Conservation (phyloP, 92 coral and sea anemone species). For the Zoanthus sansibaricus region DNA sequence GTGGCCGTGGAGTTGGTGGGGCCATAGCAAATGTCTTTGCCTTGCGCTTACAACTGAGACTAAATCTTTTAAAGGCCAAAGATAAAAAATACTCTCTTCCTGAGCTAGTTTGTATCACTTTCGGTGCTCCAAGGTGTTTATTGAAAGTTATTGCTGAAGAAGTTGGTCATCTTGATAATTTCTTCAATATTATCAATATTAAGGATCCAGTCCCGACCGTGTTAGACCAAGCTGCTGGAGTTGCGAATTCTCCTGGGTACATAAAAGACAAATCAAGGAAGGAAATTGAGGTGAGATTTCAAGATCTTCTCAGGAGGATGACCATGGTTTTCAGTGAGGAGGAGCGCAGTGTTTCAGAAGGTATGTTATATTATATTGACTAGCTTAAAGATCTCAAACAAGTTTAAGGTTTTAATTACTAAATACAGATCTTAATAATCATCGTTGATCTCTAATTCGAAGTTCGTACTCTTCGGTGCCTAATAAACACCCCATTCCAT, state of each 20-base stretch:
- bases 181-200: slow-evolving; percentile 14
- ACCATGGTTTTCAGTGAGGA: neutral
- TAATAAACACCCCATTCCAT: neutral
- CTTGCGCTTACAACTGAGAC: neutral
- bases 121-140: slow-evolving; percentile 33
- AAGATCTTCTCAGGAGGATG: neutral
- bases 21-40: slow-evolving; percentile 2
- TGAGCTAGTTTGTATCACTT: slow-evolving; percentile 9
- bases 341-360: neutral
- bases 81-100: neutral
- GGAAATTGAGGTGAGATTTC: neutral
- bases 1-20: slow-evolving; percentile 33
- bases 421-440: too few species aligned
- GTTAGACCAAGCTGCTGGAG: slow-evolving; percentile 8
- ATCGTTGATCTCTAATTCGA: too few species aligned
- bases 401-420: too few species aligned
- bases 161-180: slow-evolving; percentile 8
- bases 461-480: too few species aligned
- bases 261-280: neutral
- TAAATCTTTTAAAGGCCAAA: neutral
- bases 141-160: slow-evolving; percentile 23
- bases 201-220: slow-evolving; percentile 21
- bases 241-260: slow-evolving; percentile 3
- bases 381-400: neutral
- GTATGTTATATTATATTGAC: neutral